Percentiles rank a stretch among this genome's conserved stretches.
Conservation (phyloP, 2,113 vertebrate species). For the Oncorhynchus nerka region DNA sequence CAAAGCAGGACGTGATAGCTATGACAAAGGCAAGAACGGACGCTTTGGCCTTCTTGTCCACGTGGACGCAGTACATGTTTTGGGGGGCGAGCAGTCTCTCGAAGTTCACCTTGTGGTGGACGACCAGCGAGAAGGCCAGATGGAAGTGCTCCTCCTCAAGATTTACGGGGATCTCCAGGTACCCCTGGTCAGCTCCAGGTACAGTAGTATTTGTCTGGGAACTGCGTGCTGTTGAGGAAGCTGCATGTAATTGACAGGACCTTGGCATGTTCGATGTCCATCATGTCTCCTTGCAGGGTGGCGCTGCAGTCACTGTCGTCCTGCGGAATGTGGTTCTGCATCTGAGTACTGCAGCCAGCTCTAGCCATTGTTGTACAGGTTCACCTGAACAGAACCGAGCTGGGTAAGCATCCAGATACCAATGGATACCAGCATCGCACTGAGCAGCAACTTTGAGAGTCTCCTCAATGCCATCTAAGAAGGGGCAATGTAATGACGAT, state of each 20-base stretch:
- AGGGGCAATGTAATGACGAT: background rate
- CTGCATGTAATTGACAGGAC: constrained; percentile 68
- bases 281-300: constrained; percentile 75
- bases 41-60: constrained; percentile 77
- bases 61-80: constrained; percentile 83
- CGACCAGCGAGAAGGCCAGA: constrained; percentile 87
- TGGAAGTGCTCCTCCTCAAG: constrained; percentile 84
- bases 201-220: constrained; percentile 68
- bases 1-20: constrained; percentile 82
- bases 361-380: background rate
- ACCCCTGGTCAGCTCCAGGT: constrained; percentile 78
- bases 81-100: constrained; percentile 68
- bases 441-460: background rate
- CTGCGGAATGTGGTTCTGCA: constrained; percentile 57
- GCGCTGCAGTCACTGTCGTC: constrained; percentile 77
- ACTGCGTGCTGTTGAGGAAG: constrained; percentile 63
- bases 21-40: constrained; percentile 73
- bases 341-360: constrained; percentile 65
- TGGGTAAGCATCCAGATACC: constrained; percentile 15
- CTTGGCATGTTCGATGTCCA: constrained; percentile 75
- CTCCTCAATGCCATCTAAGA: constrained; percentile 3
- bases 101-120: constrained; percentile 83
- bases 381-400: background rate
- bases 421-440: constrained; percentile 1
- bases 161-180: constrained; percentile 79